Base-by-base conservation (phyloP, 1,140 invertebrate genomes). In the Polypedilum pembai region DNA sequence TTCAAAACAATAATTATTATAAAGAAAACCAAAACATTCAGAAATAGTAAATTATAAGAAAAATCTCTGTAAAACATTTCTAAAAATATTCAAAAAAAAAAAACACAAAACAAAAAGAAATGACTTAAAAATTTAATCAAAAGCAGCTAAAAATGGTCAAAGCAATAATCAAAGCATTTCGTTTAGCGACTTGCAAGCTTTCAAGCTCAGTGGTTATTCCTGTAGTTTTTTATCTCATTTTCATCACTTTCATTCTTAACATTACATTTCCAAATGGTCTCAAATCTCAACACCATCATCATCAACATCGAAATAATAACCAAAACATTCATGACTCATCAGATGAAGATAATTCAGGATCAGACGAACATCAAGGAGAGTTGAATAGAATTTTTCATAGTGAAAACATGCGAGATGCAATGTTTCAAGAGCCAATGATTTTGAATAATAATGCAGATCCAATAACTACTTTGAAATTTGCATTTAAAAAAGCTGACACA, bases 401-500 rank as follows among this genome's bases (percentile, higher is more conserved):
- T 69, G 65, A 69, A 3, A 20, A 5, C 8, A 69, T 69, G 17
- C 20, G 17, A 18, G 20, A 69, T 18, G 65, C 8, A 8, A 69
- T 18, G 17, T 69, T 69, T 21, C 65, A 69, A 10, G 65, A 69
- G 18, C 17, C 17, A 20, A n/a, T 10, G 8, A 21, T 69, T 21
- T 18, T 69, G 3, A 7, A 1, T 8, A 18, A 69, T 21, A 69
- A 69, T 21, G 15, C 65, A 8, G 65, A 69, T 69, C 17, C 65
- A 69, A 5, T 21, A 8, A 20, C 17, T 7, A 69, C 20, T 69
- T 10, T 69, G 7, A 69, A 69, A 20, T 69, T 69, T 10, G 65
- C 65, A 69, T 69, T 69, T 69, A 20, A 7, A 7, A 91, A 90
- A 76, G 91, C 90, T 17, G 92, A 94, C 81, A 80, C 79, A 1